Evolutionary conservation across 2,888 invertebrate species (phyloP).

Genomic region (Tupiocoris notatus): DNA sequence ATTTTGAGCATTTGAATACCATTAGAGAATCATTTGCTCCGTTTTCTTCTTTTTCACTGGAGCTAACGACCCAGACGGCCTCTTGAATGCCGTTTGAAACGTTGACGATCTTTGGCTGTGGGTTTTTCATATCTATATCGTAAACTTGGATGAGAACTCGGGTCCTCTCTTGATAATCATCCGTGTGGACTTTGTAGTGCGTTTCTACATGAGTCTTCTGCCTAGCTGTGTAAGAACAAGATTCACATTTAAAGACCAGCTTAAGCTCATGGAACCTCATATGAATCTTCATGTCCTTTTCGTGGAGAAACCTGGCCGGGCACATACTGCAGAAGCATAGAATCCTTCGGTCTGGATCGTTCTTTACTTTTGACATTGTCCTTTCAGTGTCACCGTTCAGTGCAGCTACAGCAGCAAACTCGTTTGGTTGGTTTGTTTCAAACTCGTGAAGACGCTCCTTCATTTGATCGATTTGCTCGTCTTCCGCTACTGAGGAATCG

Average conservation of each 20-base stretch:
- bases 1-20: conserved; percentile 60
- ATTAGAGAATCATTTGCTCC: conserved; percentile 46
- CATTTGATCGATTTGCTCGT: conserved; percentile 61
- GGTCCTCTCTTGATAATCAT: conserved; percentile 75
- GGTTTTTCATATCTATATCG: conserved; percentile 63
- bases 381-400: conserved; percentile 9
- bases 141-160: conserved; percentile 67
- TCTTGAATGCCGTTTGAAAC: conserved; percentile 49
- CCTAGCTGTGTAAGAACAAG: conserved; percentile 73
- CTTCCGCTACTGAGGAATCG: conserved; percentile 64
- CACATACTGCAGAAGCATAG: conserved; percentile 77
- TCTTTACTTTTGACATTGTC: conserved; percentile 41
- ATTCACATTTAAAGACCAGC: conserved; percentile 67
- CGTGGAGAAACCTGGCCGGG: conserved; percentile 78
- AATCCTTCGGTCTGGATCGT: conserved; percentile 53
- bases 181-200: conserved; percentile 69
- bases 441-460: conserved; percentile 43
- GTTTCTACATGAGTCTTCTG: conserved; percentile 67
- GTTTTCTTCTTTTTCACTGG: conserved; percentile 51
- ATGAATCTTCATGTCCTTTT: conserved; percentile 72
- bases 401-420: background rate
- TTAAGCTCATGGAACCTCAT: conserved; percentile 66
- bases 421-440: background rate
- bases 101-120: conserved; percentile 63
- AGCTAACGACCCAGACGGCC: conserved; percentile 53